These are phyloP conservation scores for Picathartes gymnocephalus DNA, from an alignment of 2,113 vertebrate species.

Conservation along the genomic window DNA sequence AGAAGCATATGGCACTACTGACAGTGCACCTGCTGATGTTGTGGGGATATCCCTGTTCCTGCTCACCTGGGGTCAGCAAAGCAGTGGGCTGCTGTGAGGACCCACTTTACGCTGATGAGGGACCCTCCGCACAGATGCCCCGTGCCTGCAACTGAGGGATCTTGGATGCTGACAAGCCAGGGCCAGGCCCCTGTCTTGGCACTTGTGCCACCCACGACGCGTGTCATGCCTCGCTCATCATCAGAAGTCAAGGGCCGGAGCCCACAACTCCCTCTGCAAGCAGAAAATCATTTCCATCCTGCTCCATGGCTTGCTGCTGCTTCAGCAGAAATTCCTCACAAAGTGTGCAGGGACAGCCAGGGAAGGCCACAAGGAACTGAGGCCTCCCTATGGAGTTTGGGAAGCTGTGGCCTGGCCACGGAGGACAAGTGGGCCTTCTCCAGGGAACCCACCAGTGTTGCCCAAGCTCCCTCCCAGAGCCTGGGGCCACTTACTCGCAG, in stretches of 20 bases:
- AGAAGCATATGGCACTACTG: background rate
- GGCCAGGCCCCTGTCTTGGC: background rate
- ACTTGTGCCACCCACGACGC: background rate
- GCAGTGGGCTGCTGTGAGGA: constrained; percentile 4
- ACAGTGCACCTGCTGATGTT: background rate
- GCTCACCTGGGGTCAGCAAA: background rate
- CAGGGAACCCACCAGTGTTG: background rate
- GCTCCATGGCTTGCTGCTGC: background rate
- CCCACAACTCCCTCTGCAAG: background rate
- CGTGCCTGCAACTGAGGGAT: rapidly evolving
- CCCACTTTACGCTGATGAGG: background rate
- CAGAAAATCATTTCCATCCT: background rate
- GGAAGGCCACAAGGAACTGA: background rate
- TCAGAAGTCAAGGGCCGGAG: background rate
- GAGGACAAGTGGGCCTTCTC: too few species aligned
- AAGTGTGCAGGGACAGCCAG: background rate
- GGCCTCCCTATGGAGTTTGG: rapidly evolving
- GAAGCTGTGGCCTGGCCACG: rapidly evolving
- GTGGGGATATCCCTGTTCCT: background rate
- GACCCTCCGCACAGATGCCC: background rate
- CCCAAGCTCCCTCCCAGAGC: background rate
- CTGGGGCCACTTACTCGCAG: background rate
- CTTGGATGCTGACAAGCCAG: background rate
- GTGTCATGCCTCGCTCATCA: background rate
- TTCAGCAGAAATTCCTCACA: background rate